phyloP scores from a whole-genome alignment of 2,797 vertebrate species.

The Nyctibius grandis region DNA sequence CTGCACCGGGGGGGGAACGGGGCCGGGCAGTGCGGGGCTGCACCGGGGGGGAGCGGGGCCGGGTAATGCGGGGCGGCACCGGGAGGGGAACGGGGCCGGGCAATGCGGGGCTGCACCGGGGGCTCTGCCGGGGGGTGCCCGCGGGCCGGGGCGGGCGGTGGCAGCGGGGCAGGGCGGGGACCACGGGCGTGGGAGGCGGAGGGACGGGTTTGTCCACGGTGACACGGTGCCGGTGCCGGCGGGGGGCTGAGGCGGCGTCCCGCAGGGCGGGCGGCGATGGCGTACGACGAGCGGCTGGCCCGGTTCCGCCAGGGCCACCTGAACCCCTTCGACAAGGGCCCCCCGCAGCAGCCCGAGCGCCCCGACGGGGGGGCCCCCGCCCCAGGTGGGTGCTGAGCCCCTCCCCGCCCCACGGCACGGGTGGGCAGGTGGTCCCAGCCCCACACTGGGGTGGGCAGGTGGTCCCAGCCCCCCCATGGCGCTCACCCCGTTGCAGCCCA shows the following conservation, averaged over 20 bases:
- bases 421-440: not conserved
- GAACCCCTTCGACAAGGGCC: conserved; percentile 90
- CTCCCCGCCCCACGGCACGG: not conserved
- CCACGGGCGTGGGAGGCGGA: not conserved
- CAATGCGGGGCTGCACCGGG: not conserved
- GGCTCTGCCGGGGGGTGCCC: too few relatives aligned
- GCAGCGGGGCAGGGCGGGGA: not conserved
- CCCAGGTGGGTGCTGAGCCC: not conserved
- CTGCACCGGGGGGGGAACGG: too few relatives aligned
- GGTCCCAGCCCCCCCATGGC: too few relatives aligned
- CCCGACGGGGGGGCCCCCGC: not conserved
- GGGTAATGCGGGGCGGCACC: too few relatives aligned
- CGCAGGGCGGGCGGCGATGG: conserved; percentile 80
- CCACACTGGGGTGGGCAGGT: too few relatives aligned
- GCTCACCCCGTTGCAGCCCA: conserved; percentile 64
- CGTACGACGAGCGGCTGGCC: conserved; percentile 89
- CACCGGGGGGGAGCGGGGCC: too few relatives aligned
- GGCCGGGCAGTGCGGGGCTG: not conserved
- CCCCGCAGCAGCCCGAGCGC: not conserved
- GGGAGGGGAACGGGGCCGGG: not conserved
- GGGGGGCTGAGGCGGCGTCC: not conserved
- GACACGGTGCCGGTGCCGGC: not conserved
- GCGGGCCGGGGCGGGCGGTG: not conserved
- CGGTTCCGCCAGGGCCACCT: conserved; percentile 92
- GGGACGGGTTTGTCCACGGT: not conserved